Evolutionary conservation across 2,113 vertebrate species (phyloP).

Genomic region (Pyxicephalus adspersus): DNA sequence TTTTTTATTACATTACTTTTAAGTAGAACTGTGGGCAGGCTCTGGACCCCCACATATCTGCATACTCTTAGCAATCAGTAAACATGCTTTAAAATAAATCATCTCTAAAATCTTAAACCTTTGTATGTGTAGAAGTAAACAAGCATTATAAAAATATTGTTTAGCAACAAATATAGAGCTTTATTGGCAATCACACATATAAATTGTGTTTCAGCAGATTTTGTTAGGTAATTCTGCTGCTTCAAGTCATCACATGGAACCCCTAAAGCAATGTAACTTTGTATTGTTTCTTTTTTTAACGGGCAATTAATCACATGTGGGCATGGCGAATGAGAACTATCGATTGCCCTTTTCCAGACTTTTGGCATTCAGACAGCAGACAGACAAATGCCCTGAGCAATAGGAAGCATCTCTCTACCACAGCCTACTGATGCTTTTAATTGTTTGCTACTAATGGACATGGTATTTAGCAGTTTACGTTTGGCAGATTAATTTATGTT

Average conservation of each 20-base stretch:
- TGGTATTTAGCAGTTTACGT: slow-evolving; percentile 82
- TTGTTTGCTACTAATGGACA: slow-evolving; percentile 83
- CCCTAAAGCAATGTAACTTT: slow-evolving; percentile 79
- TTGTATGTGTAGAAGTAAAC: background rate
- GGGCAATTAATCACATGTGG: slow-evolving; percentile 87
- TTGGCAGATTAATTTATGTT: slow-evolving; percentile 66
- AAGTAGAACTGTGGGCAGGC: too few relatives aligned
- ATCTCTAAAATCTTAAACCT: too few relatives aligned
- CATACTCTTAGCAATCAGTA: too few relatives aligned
- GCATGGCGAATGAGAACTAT: slow-evolving; percentile 86
- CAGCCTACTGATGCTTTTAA: slow-evolving; percentile 80
- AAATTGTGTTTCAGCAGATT: background rate
- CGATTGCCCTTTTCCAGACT: slow-evolving; percentile 90
- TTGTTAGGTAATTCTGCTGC: slow-evolving; percentile 68
- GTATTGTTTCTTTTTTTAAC: slow-evolving; percentile 61
- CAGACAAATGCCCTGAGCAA: slow-evolving; percentile 83
- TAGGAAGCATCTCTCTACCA: slow-evolving; percentile 72
- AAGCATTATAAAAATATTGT: background rate
- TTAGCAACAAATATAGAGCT: background rate
- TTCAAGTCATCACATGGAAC: slow-evolving; percentile 71
- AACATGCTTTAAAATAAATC: too few relatives aligned
- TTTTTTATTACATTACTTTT: too few relatives aligned
- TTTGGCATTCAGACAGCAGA: slow-evolving; percentile 87
- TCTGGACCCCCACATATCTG: too few relatives aligned
- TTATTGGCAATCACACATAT: slow-evolving; percentile 20